A percentile compares a stretch with the other conserved stretches of the same genome.
Conservation (phyloP, 2,797 vertebrate genomes). For the Glossophaga mutica region DNA sequence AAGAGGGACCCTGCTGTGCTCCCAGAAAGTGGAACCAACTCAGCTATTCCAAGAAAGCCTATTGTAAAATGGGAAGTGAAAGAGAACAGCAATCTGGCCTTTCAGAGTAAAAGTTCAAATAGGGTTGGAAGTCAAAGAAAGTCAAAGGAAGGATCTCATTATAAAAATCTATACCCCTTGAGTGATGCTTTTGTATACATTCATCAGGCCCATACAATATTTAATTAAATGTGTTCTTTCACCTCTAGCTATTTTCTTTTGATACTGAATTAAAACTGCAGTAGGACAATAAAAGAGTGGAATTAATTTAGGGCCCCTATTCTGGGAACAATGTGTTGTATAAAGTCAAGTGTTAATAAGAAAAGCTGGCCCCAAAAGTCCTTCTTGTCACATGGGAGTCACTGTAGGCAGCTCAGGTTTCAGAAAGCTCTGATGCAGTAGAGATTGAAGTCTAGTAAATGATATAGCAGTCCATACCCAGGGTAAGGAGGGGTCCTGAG, state of each 20-base stretch:
- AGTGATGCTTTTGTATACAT: conserved; percentile 31
- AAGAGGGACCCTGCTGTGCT: conserved; percentile 8
- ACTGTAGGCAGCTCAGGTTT: neutral
- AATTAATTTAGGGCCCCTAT: neutral
- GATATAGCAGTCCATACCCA: neutral
- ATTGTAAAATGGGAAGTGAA: neutral
- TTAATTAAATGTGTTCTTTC: conserved; percentile 64
- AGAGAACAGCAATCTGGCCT: conserved; percentile 30
- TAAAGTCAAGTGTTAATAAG: neutral
- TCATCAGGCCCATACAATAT: conserved; percentile 22
- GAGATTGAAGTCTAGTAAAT: neutral
- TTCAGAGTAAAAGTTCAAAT: conserved; percentile 21
- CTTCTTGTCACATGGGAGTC: neutral
- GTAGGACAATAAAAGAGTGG: neutral
- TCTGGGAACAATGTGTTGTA: neutral
- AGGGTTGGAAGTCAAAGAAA: conserved; percentile 43
- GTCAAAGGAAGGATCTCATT: conserved; percentile 51
- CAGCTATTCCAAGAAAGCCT: conserved; percentile 38
- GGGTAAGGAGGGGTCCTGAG: neutral
- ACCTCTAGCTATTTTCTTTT: conserved; percentile 35
- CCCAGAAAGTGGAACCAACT: neutral
- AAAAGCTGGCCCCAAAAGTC: neutral
- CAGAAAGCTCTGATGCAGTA: neutral
- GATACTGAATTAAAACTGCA: conserved; percentile 35
- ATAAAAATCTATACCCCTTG: conserved; percentile 59